A percentile compares a stretch with the other conserved stretches of the same genome.
Evolutionary conservation across 2,888 invertebrate genomes (phyloP).

Genomic region (Lutraria lutraria): DNA sequence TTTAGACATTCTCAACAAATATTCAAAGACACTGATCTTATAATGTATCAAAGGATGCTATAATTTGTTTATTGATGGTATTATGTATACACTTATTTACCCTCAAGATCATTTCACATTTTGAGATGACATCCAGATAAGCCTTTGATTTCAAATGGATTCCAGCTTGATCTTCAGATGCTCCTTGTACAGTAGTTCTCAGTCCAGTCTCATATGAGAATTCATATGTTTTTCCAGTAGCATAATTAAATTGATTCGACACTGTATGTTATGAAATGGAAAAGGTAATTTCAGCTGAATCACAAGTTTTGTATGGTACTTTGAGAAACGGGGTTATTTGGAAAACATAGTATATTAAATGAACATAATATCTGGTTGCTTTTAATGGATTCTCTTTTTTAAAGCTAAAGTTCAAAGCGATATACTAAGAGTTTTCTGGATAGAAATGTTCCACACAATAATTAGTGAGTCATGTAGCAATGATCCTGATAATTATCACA

Average conservation of each 20-base stretch:
- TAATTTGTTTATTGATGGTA: not conserved
- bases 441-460: too few relatives aligned
- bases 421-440: not conserved
- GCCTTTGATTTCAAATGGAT: constrained; percentile 86
- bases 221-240: constrained; percentile 92
- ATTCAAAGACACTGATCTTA: not conserved
- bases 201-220: constrained; percentile 92
- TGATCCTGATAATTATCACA: not conserved
- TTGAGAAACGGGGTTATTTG: too few relatives aligned
- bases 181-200: constrained; percentile 90
- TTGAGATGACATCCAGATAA: constrained; percentile 86
- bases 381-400: too few relatives aligned
- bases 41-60: not conserved
- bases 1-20: not conserved
- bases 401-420: not conserved
- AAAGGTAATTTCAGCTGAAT: not conserved
- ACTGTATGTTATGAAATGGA: constrained; percentile 69
- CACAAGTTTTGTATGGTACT: not conserved
- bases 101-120: constrained; percentile 87
- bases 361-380: too few relatives aligned
- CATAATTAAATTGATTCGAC: constrained; percentile 87
- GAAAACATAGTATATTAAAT: too few relatives aligned
- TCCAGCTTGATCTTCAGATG: constrained; percentile 88
- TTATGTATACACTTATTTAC: constrained; percentile 79
- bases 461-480: not conserved